phyloP scores from a whole-genome alignment of 2,113 vertebrate genomes.

The Regulus satrapa region DNA sequence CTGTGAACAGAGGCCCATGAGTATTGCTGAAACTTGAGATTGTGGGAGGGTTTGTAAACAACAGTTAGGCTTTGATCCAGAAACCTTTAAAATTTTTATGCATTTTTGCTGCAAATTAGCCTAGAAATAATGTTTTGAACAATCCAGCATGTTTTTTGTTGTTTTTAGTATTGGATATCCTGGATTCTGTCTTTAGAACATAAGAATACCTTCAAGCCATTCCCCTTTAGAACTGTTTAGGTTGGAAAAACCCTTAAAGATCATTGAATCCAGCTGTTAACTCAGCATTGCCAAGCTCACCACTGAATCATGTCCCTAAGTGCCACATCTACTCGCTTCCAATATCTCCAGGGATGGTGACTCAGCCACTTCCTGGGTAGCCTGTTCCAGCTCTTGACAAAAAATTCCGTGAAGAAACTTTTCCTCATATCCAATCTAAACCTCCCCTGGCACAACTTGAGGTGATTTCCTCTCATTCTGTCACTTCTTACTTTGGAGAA shows the following conservation, averaged over 20 bases:
- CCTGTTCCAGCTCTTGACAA: neutral
- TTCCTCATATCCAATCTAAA: neutral
- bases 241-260: neutral
- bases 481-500: neutral
- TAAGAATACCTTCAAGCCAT: neutral
- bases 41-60: neutral
- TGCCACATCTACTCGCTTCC: neutral
- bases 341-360: neutral
- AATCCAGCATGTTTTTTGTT: neutral
- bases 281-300: neutral
- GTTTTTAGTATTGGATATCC: neutral
- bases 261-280: neutral
- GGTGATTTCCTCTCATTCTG: neutral
- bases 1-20: neutral
- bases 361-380: neutral
- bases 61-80: neutral
- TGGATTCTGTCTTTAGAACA: neutral
- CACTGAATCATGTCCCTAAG: neutral
- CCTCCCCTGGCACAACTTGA: neutral
- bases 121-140: neutral
- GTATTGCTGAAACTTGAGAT: neutral
- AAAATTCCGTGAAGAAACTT: neutral
- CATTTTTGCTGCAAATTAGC: neutral
- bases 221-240: neutral
- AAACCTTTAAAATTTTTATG: neutral